phyloP scores from a whole-genome alignment of 2,797 vertebrate genomes.

The Neostethus bicornis region DNA sequence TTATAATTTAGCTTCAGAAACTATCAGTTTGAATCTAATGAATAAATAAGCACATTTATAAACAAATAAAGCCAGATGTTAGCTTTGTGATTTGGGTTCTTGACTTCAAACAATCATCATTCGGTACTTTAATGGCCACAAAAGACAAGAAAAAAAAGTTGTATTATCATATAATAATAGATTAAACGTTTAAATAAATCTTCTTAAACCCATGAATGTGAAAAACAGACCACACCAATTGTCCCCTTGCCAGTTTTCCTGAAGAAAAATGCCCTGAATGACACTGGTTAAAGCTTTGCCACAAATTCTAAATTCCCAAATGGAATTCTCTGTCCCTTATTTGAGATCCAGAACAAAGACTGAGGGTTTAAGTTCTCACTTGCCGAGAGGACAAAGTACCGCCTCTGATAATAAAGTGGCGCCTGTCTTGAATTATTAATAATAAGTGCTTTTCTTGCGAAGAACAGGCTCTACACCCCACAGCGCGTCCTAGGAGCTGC shows the following conservation, averaged over 20 bases:
- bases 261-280: not conserved
- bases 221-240: not conserved
- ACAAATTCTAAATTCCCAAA: slow-evolving; percentile 1
- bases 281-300: slow-evolving; percentile 11
- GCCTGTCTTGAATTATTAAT: slow-evolving; percentile 69
- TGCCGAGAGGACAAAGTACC: slow-evolving; percentile 37
- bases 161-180: no score
- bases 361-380: slow-evolving; percentile 30
- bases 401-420: slow-evolving; percentile 54
- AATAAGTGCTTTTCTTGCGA: slow-evolving; percentile 57
- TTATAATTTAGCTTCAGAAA: no score
- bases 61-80: no score
- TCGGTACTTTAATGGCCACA: no score
- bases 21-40: no score
- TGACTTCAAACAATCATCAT: no score
- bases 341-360: slow-evolving; percentile 35
- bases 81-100: no score
- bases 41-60: no score
- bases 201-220: slow-evolving; percentile 1
- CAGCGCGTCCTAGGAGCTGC: slow-evolving; percentile 34
- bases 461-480: slow-evolving; percentile 50
- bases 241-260: not conserved
- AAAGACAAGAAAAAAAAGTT: no score
- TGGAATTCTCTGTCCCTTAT: not conserved
- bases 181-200: no score